These are phyloP conservation scores for Apeira syringaria DNA, from an alignment of 2,888 invertebrate species.

Conservation along the genomic window DNA sequence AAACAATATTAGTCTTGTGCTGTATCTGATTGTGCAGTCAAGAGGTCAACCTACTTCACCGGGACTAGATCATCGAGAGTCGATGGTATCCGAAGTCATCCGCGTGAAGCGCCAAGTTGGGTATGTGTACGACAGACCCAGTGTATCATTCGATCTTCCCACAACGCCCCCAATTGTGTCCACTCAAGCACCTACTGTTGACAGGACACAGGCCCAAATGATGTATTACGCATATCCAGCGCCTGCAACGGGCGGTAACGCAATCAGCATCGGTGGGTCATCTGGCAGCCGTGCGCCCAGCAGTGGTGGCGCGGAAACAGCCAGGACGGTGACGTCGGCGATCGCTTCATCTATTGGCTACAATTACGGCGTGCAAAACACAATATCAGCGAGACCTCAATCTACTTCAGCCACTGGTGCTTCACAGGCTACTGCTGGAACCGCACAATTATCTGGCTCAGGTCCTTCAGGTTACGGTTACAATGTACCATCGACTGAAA, in stretches of 20 bases:
- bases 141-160: slow-evolving; percentile 68
- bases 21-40: slow-evolving; percentile 35
- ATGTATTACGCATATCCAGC: slow-evolving; percentile 75
- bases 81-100: slow-evolving; percentile 29
- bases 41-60: slow-evolving; percentile 20
- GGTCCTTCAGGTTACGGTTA: slow-evolving; percentile 39
- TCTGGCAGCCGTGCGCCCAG: slow-evolving; percentile 26
- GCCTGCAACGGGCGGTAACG: slow-evolving; percentile 41
- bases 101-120: slow-evolving; percentile 68
- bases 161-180: slow-evolving; percentile 46
- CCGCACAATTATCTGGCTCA: slow-evolving; percentile 10
- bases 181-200: slow-evolving; percentile 65
- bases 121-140: slow-evolving; percentile 72
- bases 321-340: too few relatives aligned
- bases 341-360: slow-evolving; percentile 36
- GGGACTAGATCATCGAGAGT: slow-evolving; percentile 19
- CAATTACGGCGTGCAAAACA: slow-evolving; percentile 39
- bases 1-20: slow-evolving; percentile 31
- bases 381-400: slow-evolving; percentile 21
- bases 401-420: slow-evolving; percentile 8
- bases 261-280: slow-evolving; percentile 49
- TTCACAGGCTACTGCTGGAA: slow-evolving; percentile 16
- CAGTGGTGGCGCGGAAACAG: slow-evolving; percentile 12
- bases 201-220: slow-evolving; percentile 65
- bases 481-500: slow-evolving; percentile 24